Conservation (phyloP, 2,797 vertebrate species). For the Spatula clypeata region DNA sequence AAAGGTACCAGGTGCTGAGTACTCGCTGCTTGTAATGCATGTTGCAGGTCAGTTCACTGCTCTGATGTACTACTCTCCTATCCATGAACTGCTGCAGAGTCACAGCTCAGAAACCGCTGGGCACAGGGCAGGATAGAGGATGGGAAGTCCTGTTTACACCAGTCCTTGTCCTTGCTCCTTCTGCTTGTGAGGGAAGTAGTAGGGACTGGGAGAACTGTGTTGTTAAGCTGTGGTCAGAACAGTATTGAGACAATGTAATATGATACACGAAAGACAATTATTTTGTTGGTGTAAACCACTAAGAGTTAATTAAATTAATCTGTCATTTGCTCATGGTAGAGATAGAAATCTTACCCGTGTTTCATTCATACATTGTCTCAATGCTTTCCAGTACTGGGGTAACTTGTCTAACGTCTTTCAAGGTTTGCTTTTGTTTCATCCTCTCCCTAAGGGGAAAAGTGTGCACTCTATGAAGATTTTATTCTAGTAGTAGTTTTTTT, state of each 20-base stretch:
- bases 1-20: neutral
- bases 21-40: neutral
- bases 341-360: neutral
- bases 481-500: neutral
- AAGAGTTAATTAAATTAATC: constrained; percentile 16
- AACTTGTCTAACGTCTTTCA: neutral
- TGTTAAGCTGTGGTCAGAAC: neutral
- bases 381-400: constrained; percentile 2
- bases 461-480: neutral
- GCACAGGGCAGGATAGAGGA: neutral
- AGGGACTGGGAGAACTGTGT: neutral
- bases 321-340: neutral
- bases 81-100: neutral
- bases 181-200: neutral
- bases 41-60: neutral
- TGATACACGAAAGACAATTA: neutral
- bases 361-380: neutral
- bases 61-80: neutral
- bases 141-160: neutral
- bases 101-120: neutral
- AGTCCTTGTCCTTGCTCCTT: neutral
- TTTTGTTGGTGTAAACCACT: neutral
- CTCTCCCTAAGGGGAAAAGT: neutral
- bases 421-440: constrained; percentile 1
- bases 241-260: neutral